phyloP scores from a whole-genome alignment of 1,140 invertebrate species.

The Trypoxylus dichotomus region DNA sequence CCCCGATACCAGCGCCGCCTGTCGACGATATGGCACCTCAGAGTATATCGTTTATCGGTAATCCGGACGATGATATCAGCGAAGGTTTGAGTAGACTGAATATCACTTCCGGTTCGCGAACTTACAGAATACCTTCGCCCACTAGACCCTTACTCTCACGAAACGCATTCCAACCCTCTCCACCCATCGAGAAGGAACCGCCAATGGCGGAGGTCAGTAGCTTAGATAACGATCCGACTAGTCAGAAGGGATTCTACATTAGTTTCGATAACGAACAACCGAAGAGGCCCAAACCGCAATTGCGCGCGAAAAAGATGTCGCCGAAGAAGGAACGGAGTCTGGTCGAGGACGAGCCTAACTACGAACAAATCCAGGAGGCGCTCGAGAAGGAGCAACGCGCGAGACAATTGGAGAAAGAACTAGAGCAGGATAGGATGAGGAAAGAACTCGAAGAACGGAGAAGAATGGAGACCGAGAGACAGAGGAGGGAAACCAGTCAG shows the following conservation, averaged over 20 bases:
- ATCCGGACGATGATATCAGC: constrained; percentile 54
- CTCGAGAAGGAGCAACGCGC: constrained; percentile 36
- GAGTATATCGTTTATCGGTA: constrained; percentile 89
- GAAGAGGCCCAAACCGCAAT: constrained; percentile 84
- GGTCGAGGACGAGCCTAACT: constrained; percentile 39
- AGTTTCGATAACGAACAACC: constrained; percentile 87
- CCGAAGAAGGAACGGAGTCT: constrained; percentile 70
- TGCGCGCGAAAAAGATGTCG: constrained; percentile 74
- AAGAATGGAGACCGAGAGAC: constrained; percentile 52
- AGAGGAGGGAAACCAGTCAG: constrained; percentile 57
- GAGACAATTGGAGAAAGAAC: constrained; percentile 47
- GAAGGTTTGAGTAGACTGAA: constrained; percentile 67
- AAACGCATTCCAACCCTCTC: constrained; percentile 70
- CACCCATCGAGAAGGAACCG: constrained; percentile 49
- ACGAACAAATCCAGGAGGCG: constrained; percentile 20
- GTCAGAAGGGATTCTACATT: constrained; percentile 93
- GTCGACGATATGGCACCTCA: constrained; percentile 87
- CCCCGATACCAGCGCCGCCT: constrained; percentile 65
- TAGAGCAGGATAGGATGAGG: constrained; percentile 54
- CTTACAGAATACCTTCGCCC: constrained; percentile 83
- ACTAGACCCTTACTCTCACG: constrained; percentile 71
- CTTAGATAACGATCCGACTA: constrained; percentile 57
- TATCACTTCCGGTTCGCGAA: constrained; percentile 83
- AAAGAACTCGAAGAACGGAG: constrained; percentile 53
- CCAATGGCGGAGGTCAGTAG: constrained; percentile 47